Conservation (phyloP, 2,888 invertebrate species). For the Alloscopus bannaensis region DNA sequence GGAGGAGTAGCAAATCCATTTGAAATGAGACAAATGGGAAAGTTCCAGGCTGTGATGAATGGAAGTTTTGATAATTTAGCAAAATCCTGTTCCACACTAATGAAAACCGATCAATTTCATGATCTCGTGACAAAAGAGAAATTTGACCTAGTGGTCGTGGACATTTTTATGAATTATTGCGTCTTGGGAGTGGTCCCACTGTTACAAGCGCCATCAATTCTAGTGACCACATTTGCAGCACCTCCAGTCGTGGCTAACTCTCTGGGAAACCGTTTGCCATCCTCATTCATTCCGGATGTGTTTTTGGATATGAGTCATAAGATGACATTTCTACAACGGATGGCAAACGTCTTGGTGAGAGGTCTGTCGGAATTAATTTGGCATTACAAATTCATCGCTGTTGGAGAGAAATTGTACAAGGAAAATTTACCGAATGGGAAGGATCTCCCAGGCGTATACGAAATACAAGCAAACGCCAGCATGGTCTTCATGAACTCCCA, state of each 20-base stretch:
- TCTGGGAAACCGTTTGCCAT: constrained; percentile 67
- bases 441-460: constrained; percentile 82
- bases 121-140: constrained; percentile 38
- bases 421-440: constrained; percentile 76
- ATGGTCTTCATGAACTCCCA: constrained; percentile 90
- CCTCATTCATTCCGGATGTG: constrained; percentile 74
- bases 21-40: constrained; percentile 35
- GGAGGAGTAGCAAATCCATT: constrained; percentile 43
- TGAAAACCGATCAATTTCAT: constrained; percentile 30
- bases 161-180: constrained; percentile 77
- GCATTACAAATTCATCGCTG: constrained; percentile 60
- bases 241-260: constrained; percentile 45
- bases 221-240: constrained; percentile 53
- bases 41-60: constrained; percentile 5
- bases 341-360: constrained; percentile 72
- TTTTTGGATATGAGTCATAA: constrained; percentile 70
- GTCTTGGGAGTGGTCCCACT: constrained; percentile 65
- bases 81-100: background rate
- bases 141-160: constrained; percentile 74
- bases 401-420: constrained; percentile 53
- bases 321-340: constrained; percentile 73
- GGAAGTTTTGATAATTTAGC: constrained; percentile 38
- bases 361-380: constrained; percentile 74
- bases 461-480: constrained; percentile 84
- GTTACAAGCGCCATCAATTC: constrained; percentile 56